phyloP scores from a whole-genome alignment of 2,113 vertebrate genomes.

The Sinocyclocheilus anophthalmus region DNA sequence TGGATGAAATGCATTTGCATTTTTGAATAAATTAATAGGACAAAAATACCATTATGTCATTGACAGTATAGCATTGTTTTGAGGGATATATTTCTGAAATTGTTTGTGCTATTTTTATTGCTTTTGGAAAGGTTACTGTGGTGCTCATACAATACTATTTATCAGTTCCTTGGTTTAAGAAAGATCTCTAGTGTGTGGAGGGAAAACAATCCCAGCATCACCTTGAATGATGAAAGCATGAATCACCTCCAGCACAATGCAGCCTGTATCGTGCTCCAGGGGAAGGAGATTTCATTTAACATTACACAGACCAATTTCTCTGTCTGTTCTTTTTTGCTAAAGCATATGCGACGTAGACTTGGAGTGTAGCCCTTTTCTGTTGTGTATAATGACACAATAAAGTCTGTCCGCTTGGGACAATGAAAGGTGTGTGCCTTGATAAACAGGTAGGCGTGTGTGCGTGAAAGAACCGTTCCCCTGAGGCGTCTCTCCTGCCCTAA shows the following conservation, averaged over 20 bases:
- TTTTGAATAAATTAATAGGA: background rate
- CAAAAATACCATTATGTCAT: background rate
- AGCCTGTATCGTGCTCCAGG: slow-evolving; percentile 64
- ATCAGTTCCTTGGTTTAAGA: slow-evolving; percentile 45
- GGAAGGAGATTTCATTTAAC: slow-evolving; percentile 70
- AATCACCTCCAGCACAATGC: slow-evolving; percentile 75
- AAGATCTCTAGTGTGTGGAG: slow-evolving; percentile 64
- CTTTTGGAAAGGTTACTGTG: background rate
- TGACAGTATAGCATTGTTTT: background rate
- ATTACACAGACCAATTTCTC: slow-evolving; percentile 33
- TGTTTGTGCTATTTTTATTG: background rate
- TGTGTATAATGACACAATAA: slow-evolving; percentile 61
- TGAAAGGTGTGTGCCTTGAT: slow-evolving; percentile 49
- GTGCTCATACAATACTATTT: background rate
- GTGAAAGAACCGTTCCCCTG: slow-evolving; percentile 58
- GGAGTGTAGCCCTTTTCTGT: slow-evolving; percentile 50
- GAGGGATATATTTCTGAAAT: background rate
- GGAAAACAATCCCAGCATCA: slow-evolving; percentile 48
- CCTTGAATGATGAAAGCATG: slow-evolving; percentile 75
- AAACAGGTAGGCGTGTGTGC: slow-evolving; percentile 27
- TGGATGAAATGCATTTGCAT: background rate
- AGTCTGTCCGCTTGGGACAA: slow-evolving; percentile 57
- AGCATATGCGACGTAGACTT: slow-evolving; percentile 21
- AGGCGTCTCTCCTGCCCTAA: slow-evolving; percentile 71
- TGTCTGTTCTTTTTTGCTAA: slow-evolving; percentile 8